Evolutionary conservation across 2,797 vertebrate species (phyloP), one percentile per base, ranked within the genome.

Genomic region (Neoniphon sammara): DNA sequence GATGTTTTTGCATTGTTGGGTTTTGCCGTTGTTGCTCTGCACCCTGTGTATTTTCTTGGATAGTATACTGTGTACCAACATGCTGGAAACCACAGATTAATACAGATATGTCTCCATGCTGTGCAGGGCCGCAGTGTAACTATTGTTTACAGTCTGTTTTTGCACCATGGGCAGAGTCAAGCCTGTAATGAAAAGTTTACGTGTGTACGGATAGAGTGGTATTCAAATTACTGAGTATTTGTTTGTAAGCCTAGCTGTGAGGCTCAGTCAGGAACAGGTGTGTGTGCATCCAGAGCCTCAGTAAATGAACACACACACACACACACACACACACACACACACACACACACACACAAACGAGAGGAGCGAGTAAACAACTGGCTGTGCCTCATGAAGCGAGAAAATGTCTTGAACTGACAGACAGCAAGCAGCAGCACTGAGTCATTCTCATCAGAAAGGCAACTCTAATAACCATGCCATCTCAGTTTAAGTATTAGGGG

Each of bases 381-480:
- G 56, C 64, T 56, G 56, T 57, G 53, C 61, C 34, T 50, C 60
- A 79, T 30, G 31, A 72, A 70, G 64, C 70, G 66, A 72, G 68
- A 85, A 88, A 88, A 88, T 84, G 66, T 81, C 78, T 78, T 59
- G 67, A 77, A 79, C 25, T 83, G 89, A 90, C 87, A 90, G 85
- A 85, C 66, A 71, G 73, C 60, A 55, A 81, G 14, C 70, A 80
- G 44, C 82, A 76, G 52, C 66, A 53, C 66, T 87, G 84, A 90
- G 70, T 88, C 86, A 86, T 62, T 67, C 58, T 72, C 68, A 77
- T 82, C 61, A 60, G 81, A 88, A 87, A 72, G 75, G 80, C 78
- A 73, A 78, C 85, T 70, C 23, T 53, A 55, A 79, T 78, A 66
- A 81, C 34, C 10, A 21, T 14, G 15, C 20, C 21, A 62, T 42